Base-by-base conservation (phyloP, 2,888 invertebrate species). In the Sialis fuliginosa region DNA sequence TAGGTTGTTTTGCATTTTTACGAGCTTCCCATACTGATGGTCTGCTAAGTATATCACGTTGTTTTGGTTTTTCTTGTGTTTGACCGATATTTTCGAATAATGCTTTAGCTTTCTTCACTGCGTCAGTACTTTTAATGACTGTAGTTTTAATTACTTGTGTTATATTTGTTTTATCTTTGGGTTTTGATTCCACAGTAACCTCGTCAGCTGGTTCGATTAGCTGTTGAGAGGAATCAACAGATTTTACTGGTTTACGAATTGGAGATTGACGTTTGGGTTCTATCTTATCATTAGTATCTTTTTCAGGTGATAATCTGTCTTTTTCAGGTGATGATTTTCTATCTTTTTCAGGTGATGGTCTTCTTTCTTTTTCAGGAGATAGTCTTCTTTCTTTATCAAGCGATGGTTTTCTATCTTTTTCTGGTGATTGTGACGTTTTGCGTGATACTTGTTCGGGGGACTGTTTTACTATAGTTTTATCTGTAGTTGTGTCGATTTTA, bases 21-120 rank as follows among this genome's bases (percentile, higher is more conserved):
- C 60, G 54, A 5, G 58, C 61, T 51, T 68, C 66, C 56, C 67
- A 68, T 32, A 70, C 65, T 8, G 72, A 70, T 1, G 72, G 70
- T 49, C 72, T 61, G 37, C 60, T 68, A 12, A 72, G 57, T 44
- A 73, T 71, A 54, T 74, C 71, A 45, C 63, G 61, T 46, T 66
- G 67, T 48, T 64, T 59, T 6, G 56, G 49, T 52, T 51, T 59
- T 55, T 55, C 57, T 50, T 57, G 56, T 30, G 39, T 46, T 48
- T 57, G 56, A 52, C 68, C 65, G 33, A 51, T 59, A 51, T 73
- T 79, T 64, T 82, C 81, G 62, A 81, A 81, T 35, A 81, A 59
- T 39, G 75, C 77, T 61, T 80, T 81, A 1, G 82, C 81, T 61
- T 77, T 76, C 44, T 75, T 73, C 1, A 81, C 77, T n/a, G 75